Percentiles rank a stretch among this genome's conserved stretches.
These are phyloP conservation scores for Ursus arctos DNA, from an alignment of 2,113 vertebrate species.

Conservation along the genomic window DNA sequence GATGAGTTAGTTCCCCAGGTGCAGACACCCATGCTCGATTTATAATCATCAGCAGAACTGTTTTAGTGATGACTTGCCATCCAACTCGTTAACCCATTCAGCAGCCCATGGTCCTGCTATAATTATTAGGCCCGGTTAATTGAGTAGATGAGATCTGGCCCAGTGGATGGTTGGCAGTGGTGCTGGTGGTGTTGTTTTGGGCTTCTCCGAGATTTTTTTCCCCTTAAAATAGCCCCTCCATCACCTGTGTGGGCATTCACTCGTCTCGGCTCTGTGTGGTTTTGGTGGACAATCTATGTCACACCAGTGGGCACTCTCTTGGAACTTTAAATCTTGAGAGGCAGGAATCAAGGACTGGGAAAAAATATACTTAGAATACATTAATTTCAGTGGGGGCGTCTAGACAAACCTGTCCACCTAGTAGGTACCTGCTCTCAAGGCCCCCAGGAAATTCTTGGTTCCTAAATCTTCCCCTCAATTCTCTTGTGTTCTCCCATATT, in stretches of 20 bases:
- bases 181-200: background rate
- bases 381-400: background rate
- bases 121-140: background rate
- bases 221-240: fast-evolving
- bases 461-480: background rate
- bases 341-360: background rate
- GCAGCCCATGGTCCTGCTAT: fast-evolving
- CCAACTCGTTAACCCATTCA: background rate
- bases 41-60: slow-evolving; percentile 10
- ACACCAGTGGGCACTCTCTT: no score
- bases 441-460: background rate
- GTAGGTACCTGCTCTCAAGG: background rate
- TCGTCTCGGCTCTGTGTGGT: background rate
- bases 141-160: background rate
- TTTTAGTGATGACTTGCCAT: background rate
- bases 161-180: background rate
- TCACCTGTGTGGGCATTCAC: background rate
- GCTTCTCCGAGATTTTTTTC: background rate
- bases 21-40: background rate
- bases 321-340: background rate
- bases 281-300: fast-evolving
- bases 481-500: background rate
- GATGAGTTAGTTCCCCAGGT: slow-evolving; percentile 70
- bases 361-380: background rate
- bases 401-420: background rate